Evolutionary conservation across 2,888 invertebrate genomes (phyloP), one percentile per base, ranked within the genome.

Genomic region (Pharmacophagus antenor): DNA sequence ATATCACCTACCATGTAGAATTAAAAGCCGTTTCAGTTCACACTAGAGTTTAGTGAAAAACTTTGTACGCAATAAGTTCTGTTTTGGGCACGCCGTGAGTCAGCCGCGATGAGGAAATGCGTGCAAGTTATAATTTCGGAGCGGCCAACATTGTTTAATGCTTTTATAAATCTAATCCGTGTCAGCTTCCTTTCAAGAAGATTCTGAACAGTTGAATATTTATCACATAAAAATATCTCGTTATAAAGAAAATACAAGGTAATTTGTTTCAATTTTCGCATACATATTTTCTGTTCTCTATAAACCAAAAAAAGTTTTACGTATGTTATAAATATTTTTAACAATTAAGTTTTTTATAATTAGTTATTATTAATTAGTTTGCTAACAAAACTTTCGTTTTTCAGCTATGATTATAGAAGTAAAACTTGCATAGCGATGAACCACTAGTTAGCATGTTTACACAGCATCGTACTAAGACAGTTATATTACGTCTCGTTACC

Each of bases 51-150:
- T 61, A 61, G 54, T 56, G 54, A 58, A 63, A 63, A 75, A 74
- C 64, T 73, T 76, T 77, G 84, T 79, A 77, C 72, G 85, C 70
- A 82, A 86, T 86, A 88, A 88, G 84, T 86, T 88, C 87, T 88
- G 88, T 88, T 89, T 88, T 80, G 80, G 88, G 87, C 82, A 76
- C 85, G 71, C 73, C 70, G 77, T 88, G 89, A 88, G 80, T 88
- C 89, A 88, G 79, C 70, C 75, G 79, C 80, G 83, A 86, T 85
- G 87, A 88, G 88, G 89, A 88, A 88, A 88, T 87, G 87, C 86
- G 85, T 84, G 86, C 85, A 82, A 78, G 86, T 84, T 88, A 87
- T 88, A 86, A 86, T 87, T 87, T 86, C 77, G 76, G 84, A 80
- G 74, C 80, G 75, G 76, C 85, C 82, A 82, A 87, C 87, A 84